phyloP scores from a whole-genome alignment of 2,888 invertebrate genomes.

The Tinea semifulvella region DNA sequence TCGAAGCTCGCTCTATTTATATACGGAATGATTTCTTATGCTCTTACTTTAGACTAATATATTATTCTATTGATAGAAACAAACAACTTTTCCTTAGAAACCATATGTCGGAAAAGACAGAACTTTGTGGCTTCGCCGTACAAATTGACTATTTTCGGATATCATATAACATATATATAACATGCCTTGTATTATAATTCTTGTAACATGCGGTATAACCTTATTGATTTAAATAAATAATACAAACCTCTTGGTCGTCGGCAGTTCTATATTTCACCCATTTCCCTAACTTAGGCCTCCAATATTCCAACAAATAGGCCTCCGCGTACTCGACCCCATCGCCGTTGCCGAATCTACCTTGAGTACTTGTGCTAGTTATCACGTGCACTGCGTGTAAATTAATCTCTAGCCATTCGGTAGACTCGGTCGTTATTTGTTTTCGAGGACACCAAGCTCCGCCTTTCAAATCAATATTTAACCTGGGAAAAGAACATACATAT shows the following conservation, averaged over 20 bases:
- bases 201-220: too few relatives aligned
- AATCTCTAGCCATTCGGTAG: conserved; percentile 82
- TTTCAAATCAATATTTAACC: conserved; percentile 81
- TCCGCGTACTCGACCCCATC: conserved; percentile 89
- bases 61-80: too few relatives aligned
- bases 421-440: conserved; percentile 78
- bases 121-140: too few relatives aligned
- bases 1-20: too few relatives aligned
- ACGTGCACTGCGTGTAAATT: conserved; percentile 82
- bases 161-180: too few relatives aligned
- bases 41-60: too few relatives aligned
- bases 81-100: too few relatives aligned
- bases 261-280: conserved; percentile 84
- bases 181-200: too few relatives aligned
- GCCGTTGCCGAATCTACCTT: conserved; percentile 93
- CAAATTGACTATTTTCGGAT: too few relatives aligned
- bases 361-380: conserved; percentile 82
- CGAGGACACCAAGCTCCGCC: conserved; percentile 96
- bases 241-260: conserved; percentile 78
- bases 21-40: too few relatives aligned
- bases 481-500: conserved; percentile 56
- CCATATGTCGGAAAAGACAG: too few relatives aligned
- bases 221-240: too few relatives aligned
- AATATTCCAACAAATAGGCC: conserved; percentile 84
- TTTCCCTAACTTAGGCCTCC: conserved; percentile 79